phyloP scores from a whole-genome alignment of 2,888 invertebrate species.

The Hedychridium roseum region DNA sequence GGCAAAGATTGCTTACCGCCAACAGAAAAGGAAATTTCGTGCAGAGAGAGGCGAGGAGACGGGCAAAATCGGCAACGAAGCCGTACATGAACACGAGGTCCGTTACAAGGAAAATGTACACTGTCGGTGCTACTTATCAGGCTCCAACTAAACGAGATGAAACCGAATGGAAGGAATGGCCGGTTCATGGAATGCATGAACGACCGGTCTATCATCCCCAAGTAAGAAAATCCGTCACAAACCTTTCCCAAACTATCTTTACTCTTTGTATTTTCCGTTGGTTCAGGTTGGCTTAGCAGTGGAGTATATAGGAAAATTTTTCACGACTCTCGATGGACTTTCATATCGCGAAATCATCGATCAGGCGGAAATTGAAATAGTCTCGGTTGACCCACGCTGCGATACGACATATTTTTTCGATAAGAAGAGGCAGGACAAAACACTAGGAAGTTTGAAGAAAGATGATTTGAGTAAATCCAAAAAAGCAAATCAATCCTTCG shows the following conservation, averaged over 20 bases:
- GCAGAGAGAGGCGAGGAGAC: slow-evolving; percentile 24
- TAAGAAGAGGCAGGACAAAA: slow-evolving; percentile 18
- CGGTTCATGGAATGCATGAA: slow-evolving; percentile 59
- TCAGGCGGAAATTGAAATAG: slow-evolving; percentile 43
- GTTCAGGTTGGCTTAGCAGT: slow-evolving; percentile 50
- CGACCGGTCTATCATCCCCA: slow-evolving; percentile 56
- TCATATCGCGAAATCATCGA: slow-evolving; percentile 49
- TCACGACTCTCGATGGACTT: slow-evolving; percentile 43
- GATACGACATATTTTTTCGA: slow-evolving; percentile 12
- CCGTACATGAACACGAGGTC: slow-evolving; percentile 59
- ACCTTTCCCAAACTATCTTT: slow-evolving; percentile 2
- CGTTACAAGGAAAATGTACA: slow-evolving; percentile 55
- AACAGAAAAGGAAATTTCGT: slow-evolving; percentile 32
- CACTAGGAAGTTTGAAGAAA: no score
- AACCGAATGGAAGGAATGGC: slow-evolving; percentile 57
- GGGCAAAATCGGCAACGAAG: slow-evolving; percentile 26
- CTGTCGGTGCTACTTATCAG: slow-evolving; percentile 55
- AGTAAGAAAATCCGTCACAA: slow-evolving; percentile 33
- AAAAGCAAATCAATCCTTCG: slow-evolving; percentile 29
- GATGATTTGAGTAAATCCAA: neutral
- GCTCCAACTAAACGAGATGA: slow-evolving; percentile 49
- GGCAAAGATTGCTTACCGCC: slow-evolving; percentile 40
- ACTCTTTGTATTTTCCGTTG: neutral
- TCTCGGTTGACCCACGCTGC: slow-evolving; percentile 44
- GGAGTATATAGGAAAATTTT: slow-evolving; percentile 50